These are phyloP conservation scores for Penaeus vannamei DNA, from an alignment of 1,140 invertebrate genomes.

Conservation along the genomic window DNA sequence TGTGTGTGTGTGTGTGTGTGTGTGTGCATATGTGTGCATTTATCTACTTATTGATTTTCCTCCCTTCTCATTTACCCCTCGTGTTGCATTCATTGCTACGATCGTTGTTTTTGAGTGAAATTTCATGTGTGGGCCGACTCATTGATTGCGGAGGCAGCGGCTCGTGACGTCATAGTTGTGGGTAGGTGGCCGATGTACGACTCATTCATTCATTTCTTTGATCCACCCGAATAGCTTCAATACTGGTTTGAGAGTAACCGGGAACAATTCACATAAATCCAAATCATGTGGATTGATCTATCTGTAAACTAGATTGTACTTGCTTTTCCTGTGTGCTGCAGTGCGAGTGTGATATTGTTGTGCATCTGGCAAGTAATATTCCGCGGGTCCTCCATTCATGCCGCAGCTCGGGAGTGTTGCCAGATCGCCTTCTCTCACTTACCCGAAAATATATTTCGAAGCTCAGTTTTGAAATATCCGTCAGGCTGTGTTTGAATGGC, in stretches of 20 bases:
- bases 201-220: not conserved
- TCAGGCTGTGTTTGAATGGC: too few relatives aligned
- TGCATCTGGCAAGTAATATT: conserved; percentile 7
- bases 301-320: too few relatives aligned
- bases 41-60: too few relatives aligned
- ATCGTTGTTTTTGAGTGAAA: not conserved
- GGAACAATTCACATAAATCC: too few relatives aligned
- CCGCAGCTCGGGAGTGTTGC: conserved; percentile 46
- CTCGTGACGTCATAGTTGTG: conserved; percentile 49
- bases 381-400: conserved; percentile 51
- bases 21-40: too few relatives aligned
- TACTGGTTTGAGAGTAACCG: too few relatives aligned
- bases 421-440: not conserved
- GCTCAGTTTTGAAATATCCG: too few relatives aligned
- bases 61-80: not conserved
- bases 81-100: not conserved
- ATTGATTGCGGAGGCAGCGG: conserved; percentile 47
- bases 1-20: too few relatives aligned
- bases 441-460: too few relatives aligned
- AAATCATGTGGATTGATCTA: too few relatives aligned
- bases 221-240: not conserved
- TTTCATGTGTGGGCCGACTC: conserved; percentile 26
- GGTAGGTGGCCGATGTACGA: conserved; percentile 32
- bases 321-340: too few relatives aligned
- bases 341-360: conserved; percentile 5